Conservation (phyloP, 2,888 invertebrate genomes). For the Pherbina coryleti region DNA sequence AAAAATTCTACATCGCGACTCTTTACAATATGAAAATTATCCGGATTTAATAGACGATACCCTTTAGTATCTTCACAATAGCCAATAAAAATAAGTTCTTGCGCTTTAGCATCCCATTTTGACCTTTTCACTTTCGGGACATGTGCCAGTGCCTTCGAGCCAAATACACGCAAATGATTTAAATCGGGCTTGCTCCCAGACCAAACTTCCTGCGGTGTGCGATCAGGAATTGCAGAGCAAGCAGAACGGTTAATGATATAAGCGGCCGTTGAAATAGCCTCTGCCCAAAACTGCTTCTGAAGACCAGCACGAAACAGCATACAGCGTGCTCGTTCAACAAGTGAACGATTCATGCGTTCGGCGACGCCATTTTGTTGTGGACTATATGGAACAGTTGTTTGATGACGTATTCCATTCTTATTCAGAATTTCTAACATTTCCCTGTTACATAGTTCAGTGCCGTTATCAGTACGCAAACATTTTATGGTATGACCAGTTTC, state of each 20-base stretch:
- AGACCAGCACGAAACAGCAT: slow-evolving; percentile 25
- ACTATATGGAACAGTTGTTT: slow-evolving; percentile 55
- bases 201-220: slow-evolving; percentile 30
- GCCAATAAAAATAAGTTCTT: slow-evolving; percentile 37
- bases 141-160: slow-evolving; percentile 25
- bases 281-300: slow-evolving; percentile 39
- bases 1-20: slow-evolving; percentile 36
- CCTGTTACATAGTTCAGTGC: slow-evolving; percentile 61
- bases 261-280: slow-evolving; percentile 34
- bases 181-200: slow-evolving; percentile 17
- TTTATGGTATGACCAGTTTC: slow-evolving; percentile 53
- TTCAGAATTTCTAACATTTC: slow-evolving; percentile 46
- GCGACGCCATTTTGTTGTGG: slow-evolving; percentile 61
- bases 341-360: slow-evolving; percentile 33
- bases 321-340: slow-evolving; percentile 27
- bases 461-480: slow-evolving; percentile 58
- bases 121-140: slow-evolving; percentile 34
- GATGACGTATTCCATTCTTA: slow-evolving; percentile 55
- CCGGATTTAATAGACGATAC: slow-evolving; percentile 30
- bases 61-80: slow-evolving; percentile 39
- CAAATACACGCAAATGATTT: slow-evolving; percentile 29
- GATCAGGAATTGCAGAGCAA: slow-evolving; percentile 23
- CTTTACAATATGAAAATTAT: slow-evolving; percentile 20
- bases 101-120: slow-evolving; percentile 33
- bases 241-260: slow-evolving; percentile 33